Evolutionary conservation across 2,113 vertebrate genomes (phyloP).

Genomic region (Origma solitaria): DNA sequence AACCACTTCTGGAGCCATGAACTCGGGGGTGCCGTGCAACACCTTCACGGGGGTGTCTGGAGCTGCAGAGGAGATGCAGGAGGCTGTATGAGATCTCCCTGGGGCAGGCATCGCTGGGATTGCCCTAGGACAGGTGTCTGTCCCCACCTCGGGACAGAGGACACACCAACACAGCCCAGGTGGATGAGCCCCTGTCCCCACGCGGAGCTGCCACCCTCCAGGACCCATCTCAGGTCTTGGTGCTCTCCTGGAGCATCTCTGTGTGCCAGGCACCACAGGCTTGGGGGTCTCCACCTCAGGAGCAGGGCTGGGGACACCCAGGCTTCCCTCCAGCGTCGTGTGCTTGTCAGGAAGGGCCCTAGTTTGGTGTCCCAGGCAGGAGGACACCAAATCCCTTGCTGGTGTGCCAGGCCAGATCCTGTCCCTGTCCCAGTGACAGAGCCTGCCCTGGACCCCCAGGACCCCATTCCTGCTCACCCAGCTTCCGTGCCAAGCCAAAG

Average conservation of each 20-base stretch:
- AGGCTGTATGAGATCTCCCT: neutral
- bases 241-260: neutral
- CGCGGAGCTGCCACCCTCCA: neutral
- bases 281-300: neutral
- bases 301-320: neutral
- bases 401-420: neutral
- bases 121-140: neutral
- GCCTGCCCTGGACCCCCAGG: neutral
- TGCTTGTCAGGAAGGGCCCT: neutral
- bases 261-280: neutral
- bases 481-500: constrained; percentile 80
- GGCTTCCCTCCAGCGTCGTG: neutral
- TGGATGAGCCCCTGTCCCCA: rapidly evolving
- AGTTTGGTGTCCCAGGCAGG: neutral
- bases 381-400: neutral
- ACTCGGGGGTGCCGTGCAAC: constrained; percentile 84
- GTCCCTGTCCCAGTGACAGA: neutral
- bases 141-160: neutral
- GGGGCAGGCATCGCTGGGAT: neutral
- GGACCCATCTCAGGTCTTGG: too few relatives aligned
- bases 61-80: constrained; percentile 47
- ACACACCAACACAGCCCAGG: neutral
- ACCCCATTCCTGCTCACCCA: constrained; percentile 68
- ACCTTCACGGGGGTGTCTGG: constrained; percentile 71
- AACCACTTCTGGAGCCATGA: constrained; percentile 87